Percentiles rank a stretch among this genome's conserved stretches.
Evolutionary conservation across 2,113 vertebrate genomes (phyloP).

Genomic region (Callipepla californica): DNA sequence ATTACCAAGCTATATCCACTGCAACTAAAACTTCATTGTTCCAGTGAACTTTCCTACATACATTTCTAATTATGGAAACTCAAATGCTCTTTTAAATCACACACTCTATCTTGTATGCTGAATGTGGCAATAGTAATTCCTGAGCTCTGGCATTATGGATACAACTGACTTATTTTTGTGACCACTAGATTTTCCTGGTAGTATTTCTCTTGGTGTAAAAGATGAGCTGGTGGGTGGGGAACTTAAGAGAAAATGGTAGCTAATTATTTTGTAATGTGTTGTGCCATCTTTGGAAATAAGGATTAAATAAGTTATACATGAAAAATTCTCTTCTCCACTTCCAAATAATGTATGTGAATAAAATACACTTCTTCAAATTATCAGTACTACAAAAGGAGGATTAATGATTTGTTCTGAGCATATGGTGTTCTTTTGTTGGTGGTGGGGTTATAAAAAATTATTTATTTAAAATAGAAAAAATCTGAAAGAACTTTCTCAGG

Average conservation of each 20-base stretch:
- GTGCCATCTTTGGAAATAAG: neutral
- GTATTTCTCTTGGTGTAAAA: neutral
- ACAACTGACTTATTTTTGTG: neutral
- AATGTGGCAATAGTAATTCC: too few species aligned
- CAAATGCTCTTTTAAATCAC: neutral
- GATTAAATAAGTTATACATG: neutral
- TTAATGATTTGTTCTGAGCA: neutral
- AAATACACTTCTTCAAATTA: neutral
- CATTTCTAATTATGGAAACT: neutral
- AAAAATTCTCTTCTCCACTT: neutral
- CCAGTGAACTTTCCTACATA: neutral
- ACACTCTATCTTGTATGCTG: neutral
- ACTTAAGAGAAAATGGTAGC: neutral
- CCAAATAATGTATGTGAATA: neutral
- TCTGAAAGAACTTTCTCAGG: neutral
- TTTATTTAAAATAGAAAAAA: neutral
- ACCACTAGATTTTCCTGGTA: neutral
- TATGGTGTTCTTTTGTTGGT: neutral
- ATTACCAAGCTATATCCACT: neutral
- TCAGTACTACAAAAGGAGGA: neutral
- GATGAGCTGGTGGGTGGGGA: neutral
- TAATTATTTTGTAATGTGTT: neutral
- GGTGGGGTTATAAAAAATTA: neutral
- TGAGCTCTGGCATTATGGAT: rapidly evolving
- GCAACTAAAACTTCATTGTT: neutral